phyloP scores from a whole-genome alignment of 2,888 invertebrate genomes.

The Tetragnatha montana region DNA sequence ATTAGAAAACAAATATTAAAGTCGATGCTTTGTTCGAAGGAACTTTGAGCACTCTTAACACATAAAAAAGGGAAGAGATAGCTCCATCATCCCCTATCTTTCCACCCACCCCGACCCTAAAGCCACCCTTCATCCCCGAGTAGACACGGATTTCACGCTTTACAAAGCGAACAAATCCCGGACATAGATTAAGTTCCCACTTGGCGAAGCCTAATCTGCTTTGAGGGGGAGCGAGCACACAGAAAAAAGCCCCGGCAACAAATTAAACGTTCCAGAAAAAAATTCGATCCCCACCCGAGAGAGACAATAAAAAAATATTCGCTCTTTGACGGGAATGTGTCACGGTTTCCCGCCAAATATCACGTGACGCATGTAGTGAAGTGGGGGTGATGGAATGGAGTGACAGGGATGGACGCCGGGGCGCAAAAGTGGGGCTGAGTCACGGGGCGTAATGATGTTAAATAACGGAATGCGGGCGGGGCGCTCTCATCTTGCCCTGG shows the following conservation, averaged over 20 bases:
- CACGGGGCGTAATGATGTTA: conserved; percentile 49
- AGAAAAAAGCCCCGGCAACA: neutral
- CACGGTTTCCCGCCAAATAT: conserved; percentile 31
- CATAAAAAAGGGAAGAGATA: too few species aligned
- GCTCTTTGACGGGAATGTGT: conserved; percentile 35
- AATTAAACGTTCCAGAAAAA: neutral
- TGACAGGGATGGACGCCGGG: conserved; percentile 48
- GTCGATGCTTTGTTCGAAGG: too few species aligned
- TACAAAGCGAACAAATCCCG: conserved; percentile 40
- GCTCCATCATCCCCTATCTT: neutral
- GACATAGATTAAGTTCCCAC: conserved; percentile 52
- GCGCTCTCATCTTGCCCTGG: neutral
- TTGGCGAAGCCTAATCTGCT: conserved; percentile 39
- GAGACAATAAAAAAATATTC: conserved; percentile 27
- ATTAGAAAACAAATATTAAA: too few species aligned
- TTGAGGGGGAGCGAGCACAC: conserved; percentile 1
- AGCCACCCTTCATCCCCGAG: neutral
- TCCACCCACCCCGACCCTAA: neutral
- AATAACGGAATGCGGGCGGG: conserved; percentile 53
- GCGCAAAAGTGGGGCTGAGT: conserved; percentile 39
- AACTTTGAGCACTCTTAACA: too few species aligned
- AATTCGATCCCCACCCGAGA: neutral
- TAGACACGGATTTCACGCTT: conserved; percentile 39
- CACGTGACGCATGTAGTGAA: conserved; percentile 37
- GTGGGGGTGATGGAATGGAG: conserved; percentile 38